Evolutionary conservation across 2,113 vertebrate species (phyloP), one percentile per base, ranked within the genome.

Genomic region (Mesitornis unicolor): DNA sequence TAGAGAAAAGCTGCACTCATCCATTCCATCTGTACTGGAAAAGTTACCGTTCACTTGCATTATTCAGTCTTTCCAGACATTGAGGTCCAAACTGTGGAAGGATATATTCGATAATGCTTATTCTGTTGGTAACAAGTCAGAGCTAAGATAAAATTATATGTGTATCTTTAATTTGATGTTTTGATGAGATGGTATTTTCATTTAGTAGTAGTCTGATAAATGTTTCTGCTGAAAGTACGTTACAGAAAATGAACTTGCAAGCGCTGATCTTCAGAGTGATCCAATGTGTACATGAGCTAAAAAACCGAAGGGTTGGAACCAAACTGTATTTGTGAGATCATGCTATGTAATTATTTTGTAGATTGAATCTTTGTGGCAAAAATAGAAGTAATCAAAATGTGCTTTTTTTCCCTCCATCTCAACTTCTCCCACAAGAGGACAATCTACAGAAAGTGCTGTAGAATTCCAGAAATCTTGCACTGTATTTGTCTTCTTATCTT

Each of bases 371-470:
- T 77, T 84, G 7, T 70, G 42, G 42, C 71, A 89, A 50, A 77
- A 93, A 43, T 3, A 50, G 48, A 61, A 69, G 16, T 19, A 61
- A 19, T n/a, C 29, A 56, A 60, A 75, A 35, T 59, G 6, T n/a
- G 7, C 3, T 24, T 42, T 47, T 42, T 26, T 31, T 1, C 28
- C 4, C 2, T 6, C 2, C 13, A 20, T 47, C 8, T 3, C 9
- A 48, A 48, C 47, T n/a, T 14, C 10, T 3, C 60, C 21, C 53
- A 15, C 14, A 33, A 56, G 48, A 80, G 28, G 13, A 5, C n/a
- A 60, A 5, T 22, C 16, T 60, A 19, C 57, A 76, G 29, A n/a
- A 60, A 12, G 16, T 82, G 24, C 29, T 60, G 1, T 2, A 68
- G 40, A 31, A 76, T 85, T 79, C 10, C 40, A 45, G 63, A 81